Conservation (phyloP, 2,888 invertebrate genomes). For the Microctonus brassicae region DNA sequence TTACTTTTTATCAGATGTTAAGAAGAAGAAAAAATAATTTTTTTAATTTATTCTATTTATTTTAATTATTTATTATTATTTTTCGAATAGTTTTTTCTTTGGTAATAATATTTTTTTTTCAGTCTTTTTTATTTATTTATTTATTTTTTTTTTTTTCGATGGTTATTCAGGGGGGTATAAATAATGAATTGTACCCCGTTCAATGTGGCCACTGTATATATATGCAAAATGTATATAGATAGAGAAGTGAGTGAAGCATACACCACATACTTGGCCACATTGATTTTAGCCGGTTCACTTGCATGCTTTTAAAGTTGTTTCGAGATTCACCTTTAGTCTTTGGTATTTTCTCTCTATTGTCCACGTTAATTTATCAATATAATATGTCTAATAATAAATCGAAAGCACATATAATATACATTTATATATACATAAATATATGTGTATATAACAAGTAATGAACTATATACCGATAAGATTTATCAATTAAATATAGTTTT, state of each 20-base stretch:
- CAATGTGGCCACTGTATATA: background rate
- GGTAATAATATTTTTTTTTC: too few relatives aligned
- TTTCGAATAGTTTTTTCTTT: too few relatives aligned
- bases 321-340: background rate
- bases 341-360: constrained; percentile 7
- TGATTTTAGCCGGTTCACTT: constrained; percentile 67
- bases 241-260: background rate
- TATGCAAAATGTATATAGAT: background rate
- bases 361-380: too few relatives aligned
- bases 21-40: background rate
- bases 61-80: background rate
- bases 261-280: constrained; percentile 66
- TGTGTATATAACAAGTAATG: too few relatives aligned
- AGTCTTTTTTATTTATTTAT: too few relatives aligned
- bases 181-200: background rate
- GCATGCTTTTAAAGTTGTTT: constrained; percentile 49
- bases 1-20: background rate
- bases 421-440: too few relatives aligned
- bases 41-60: background rate
- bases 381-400: too few relatives aligned
- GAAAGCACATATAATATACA: too few relatives aligned
- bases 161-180: background rate
- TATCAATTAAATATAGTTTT: background rate
- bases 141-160: too few relatives aligned
- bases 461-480: too few relatives aligned